A percentile compares a stretch with the other conserved stretches of the same genome.
Evolutionary conservation across 2,797 vertebrate species (phyloP).

Genomic region (Myiotriccus ornatus): DNA sequence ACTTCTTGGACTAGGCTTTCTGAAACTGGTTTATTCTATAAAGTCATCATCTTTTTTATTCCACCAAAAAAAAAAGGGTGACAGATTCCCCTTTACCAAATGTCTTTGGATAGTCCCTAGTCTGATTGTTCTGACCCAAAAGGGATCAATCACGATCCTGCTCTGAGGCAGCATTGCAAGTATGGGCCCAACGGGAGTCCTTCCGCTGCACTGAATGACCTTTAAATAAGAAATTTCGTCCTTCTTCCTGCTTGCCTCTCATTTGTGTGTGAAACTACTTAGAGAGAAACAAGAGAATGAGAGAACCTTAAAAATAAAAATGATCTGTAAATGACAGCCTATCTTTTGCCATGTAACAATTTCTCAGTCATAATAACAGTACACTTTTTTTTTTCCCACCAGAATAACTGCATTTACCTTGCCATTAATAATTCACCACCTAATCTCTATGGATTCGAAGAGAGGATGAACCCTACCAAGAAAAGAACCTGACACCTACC

Average conservation of each 20-base stretch:
- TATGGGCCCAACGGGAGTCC: not conserved
- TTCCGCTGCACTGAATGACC: not conserved
- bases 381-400: conserved; percentile 4
- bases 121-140: not conserved
- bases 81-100: not conserved
- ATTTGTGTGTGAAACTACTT: not conserved
- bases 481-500: conserved; percentile 7
- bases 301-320: conserved; percentile 1
- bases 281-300: not conserved
- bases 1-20: not conserved
- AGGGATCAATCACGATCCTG: fast-evolving
- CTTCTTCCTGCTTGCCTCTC: not conserved
- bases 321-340: conserved; percentile 3
- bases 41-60: not conserved
- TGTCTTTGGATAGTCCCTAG: not conserved
- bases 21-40: not conserved
- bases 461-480: conserved; percentile 28
- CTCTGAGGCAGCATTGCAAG: not conserved
- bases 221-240: not conserved
- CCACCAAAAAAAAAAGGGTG: not conserved
- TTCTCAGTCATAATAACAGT: conserved; percentile 20
- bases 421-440: conserved; percentile 35
- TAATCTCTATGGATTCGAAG: conserved; percentile 41
- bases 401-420: conserved; percentile 44
- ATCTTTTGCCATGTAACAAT: conserved; percentile 6